Evolutionary conservation across 2,797 vertebrate genomes (phyloP).

Genomic region (Heliangelus exortis): DNA sequence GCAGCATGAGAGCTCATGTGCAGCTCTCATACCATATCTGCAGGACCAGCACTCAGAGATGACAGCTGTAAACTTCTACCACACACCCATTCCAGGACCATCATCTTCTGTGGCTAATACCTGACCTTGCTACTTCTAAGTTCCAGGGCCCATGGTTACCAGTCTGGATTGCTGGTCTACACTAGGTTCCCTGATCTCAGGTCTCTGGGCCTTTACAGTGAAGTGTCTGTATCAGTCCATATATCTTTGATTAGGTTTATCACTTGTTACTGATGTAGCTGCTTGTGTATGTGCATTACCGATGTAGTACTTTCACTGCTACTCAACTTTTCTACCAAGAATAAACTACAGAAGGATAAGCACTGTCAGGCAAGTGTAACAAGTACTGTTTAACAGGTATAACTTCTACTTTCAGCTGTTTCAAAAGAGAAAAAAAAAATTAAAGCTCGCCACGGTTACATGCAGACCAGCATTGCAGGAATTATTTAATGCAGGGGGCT

Average conservation of each 20-base stretch:
- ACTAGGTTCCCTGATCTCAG: background rate
- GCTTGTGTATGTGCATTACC: background rate
- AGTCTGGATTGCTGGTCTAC: rapidly evolving
- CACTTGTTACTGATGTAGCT: background rate
- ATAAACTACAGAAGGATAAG: background rate
- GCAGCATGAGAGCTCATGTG: background rate
- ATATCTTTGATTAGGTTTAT: background rate
- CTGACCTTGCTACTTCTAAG: background rate
- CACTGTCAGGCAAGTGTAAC: background rate
- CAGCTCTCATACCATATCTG: background rate
- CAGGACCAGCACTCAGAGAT: background rate
- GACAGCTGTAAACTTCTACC: background rate
- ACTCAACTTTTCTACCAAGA: background rate
- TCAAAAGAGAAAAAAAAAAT: background rate
- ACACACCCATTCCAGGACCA: rapidly evolving
- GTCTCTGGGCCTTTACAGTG: background rate
- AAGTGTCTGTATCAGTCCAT: background rate
- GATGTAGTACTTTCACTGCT: background rate
- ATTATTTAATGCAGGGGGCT: background rate
- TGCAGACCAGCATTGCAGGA: background rate
- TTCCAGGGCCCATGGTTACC: background rate
- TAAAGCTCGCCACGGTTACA: background rate
- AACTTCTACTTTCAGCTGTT: background rate
- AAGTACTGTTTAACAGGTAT: background rate
- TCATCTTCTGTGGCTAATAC: background rate